A percentile compares a stretch with the other conserved stretches of the same genome.
Evolutionary conservation across 1,140 invertebrate genomes (phyloP).

Genomic region (Druon quercuslanigerum): DNA sequence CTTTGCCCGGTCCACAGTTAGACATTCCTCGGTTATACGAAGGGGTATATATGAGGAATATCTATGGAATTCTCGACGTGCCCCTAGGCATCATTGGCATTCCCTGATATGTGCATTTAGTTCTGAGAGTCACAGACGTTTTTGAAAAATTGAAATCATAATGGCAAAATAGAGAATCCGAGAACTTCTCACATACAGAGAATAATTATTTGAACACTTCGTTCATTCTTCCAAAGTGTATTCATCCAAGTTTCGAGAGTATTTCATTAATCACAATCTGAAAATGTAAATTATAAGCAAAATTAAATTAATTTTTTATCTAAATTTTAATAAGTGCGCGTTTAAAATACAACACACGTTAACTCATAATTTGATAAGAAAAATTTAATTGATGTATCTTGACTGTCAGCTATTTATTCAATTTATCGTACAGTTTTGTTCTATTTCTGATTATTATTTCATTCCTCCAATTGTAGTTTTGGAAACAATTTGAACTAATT

Average conservation of each 20-base stretch:
- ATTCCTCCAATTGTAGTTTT: not conserved
- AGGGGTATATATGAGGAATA: slow-evolving; percentile 16
- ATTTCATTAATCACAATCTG: too few relatives aligned
- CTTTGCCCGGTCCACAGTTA: not conserved
- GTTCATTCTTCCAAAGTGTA: too few relatives aligned
- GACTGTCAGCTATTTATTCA: too few relatives aligned
- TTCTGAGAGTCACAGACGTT: slow-evolving; percentile 12
- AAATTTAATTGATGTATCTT: too few relatives aligned
- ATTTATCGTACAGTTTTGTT: too few relatives aligned
- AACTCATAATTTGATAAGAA: too few relatives aligned
- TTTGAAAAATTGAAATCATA: slow-evolving; percentile 28
- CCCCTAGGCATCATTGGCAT: slow-evolving; percentile 8
- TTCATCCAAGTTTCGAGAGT: too few relatives aligned
- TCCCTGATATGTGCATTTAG: slow-evolving; percentile 19
- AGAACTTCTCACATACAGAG: not conserved
- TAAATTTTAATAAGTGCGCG: too few relatives aligned
- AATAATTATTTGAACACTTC: too few relatives aligned
- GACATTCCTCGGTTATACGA: slow-evolving; percentile 24
- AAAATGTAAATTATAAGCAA: too few relatives aligned
- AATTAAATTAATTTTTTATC: too few relatives aligned
- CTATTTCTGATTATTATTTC: not conserved
- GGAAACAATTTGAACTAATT: not conserved
- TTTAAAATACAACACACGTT: too few relatives aligned
- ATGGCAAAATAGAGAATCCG: not conserved
- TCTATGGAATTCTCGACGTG: slow-evolving; percentile 20